phyloP scores from a whole-genome alignment of 2,888 invertebrate genomes.

The Hylaea fasciaria region DNA sequence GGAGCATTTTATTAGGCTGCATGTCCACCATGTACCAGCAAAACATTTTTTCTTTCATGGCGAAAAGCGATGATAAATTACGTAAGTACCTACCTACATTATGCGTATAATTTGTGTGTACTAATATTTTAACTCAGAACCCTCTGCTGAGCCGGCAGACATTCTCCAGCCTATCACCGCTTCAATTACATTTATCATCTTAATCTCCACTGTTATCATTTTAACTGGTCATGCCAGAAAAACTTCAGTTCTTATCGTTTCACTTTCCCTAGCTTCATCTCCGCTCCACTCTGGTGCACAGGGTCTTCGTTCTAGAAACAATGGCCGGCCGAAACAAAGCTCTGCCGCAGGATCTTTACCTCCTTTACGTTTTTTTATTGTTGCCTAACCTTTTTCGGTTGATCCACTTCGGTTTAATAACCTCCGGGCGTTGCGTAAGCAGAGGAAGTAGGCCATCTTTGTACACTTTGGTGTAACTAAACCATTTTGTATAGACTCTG shows the following conservation, averaged over 20 bases:
- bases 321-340: conserved; percentile 65
- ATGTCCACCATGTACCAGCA: neutral
- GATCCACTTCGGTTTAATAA: conserved; percentile 73
- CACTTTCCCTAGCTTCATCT: neutral
- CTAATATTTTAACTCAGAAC: no score
- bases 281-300: conserved; percentile 7
- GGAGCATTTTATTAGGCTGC: conserved; percentile 42
- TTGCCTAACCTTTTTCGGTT: conserved; percentile 72
- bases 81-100: no score
- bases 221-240: neutral
- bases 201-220: no score
- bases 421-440: conserved; percentile 40
- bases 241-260: neutral
- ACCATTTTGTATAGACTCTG: no score
- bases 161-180: no score
- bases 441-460: conserved; percentile 4
- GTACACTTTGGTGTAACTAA: neutral
- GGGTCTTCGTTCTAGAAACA: conserved; percentile 47
- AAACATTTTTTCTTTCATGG: no score
- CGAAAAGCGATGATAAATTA: no score
- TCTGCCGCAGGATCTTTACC: conserved; percentile 61
- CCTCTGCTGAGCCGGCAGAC: no score
- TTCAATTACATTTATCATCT: no score
- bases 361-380: conserved; percentile 70
- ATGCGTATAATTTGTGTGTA: no score